Evolutionary conservation across 1,140 invertebrate genomes (phyloP), one percentile per base, ranked within the genome.

Genomic region (Vanessa atalanta): DNA sequence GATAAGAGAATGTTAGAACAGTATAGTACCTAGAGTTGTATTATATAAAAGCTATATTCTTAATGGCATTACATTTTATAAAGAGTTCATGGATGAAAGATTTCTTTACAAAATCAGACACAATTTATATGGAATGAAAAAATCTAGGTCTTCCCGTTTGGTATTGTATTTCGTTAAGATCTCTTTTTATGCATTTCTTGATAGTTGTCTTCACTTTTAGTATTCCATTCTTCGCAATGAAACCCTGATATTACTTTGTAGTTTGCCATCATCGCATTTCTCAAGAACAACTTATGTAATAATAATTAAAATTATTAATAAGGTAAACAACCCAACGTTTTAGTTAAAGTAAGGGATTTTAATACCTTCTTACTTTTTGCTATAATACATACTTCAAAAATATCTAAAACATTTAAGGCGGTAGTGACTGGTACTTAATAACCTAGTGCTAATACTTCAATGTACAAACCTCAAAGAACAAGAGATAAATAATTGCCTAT

Each of bases 1-100:
- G 70, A 77, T 77, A 77, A 47, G 14, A 73, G 14, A 55, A 65
- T 77, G 70, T 71, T 70, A 26, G 47, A 63, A 76, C 60, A 76
- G 66, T 63, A 66, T 65, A 65, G 48, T 20, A 70, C 37, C 37
- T 43, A 43, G 0, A 43, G 37, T 43, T 43, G 9, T 43, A 9
- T 8, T 43, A 43, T 43, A 43, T 43, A 43, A 43, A 37, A 43
- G 37, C 37, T 1, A 43, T 43, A 43, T 43, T 43, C 37, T 43
- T 43, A 43, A 43, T 43, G 37, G 37, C 37, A 43, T 43, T 43
- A 43, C 37, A 43, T 43, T 43, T 43, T 43, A 0, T 43, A 43
- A 5, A 43, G 37, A 43, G 7, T 43, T 43, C 37, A 43, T 5
- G 15, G 15, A 50, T 50, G 15, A 50, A 50, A 55, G 14, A 55